Evolutionary conservation across 2,888 invertebrate genomes (phyloP).

Genomic region (Prionchulus punctatus): DNA sequence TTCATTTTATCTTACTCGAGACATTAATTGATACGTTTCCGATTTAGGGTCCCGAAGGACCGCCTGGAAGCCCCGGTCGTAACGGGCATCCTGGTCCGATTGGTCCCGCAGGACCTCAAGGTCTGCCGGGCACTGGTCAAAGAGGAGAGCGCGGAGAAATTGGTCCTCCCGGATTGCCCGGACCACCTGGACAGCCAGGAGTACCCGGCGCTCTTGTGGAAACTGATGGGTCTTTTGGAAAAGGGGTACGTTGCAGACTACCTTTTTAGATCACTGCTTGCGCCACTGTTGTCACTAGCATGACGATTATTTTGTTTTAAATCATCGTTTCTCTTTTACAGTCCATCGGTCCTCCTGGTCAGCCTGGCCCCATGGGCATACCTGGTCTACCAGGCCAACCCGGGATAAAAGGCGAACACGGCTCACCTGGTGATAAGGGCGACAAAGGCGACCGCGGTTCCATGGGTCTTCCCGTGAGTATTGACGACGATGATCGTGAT

Average conservation of each 20-base stretch:
- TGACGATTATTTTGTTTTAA: too few relatives aligned
- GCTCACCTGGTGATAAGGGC: background rate
- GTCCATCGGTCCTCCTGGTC: background rate
- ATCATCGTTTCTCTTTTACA: background rate
- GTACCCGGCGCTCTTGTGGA: conserved; percentile 7
- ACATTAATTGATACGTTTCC: too few relatives aligned
- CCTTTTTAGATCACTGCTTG: too few relatives aligned
- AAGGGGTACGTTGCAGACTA: too few relatives aligned
- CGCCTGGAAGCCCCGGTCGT: conserved; percentile 14
- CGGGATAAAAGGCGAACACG: conserved; percentile 3
- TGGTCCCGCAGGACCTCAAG: conserved; percentile 22
- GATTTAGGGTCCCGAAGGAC: too few relatives aligned
- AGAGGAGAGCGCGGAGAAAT: conserved; percentile 26
- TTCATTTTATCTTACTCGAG: too few relatives aligned
- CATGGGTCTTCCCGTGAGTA: background rate
- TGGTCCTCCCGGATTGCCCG: conserved; percentile 22
- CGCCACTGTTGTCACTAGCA: too few relatives aligned
- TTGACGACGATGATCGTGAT: too few relatives aligned
- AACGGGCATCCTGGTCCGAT: conserved; percentile 22
- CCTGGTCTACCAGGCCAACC: conserved; percentile 10
- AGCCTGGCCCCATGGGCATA: background rate
- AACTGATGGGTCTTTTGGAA: background rate
- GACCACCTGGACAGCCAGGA: conserved; percentile 16
- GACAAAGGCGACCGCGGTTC: conserved; percentile 5
- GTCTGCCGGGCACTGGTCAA: conserved; percentile 16